Base-by-base conservation (phyloP, 2,888 invertebrate species). In the Marronus borbonicus region DNA sequence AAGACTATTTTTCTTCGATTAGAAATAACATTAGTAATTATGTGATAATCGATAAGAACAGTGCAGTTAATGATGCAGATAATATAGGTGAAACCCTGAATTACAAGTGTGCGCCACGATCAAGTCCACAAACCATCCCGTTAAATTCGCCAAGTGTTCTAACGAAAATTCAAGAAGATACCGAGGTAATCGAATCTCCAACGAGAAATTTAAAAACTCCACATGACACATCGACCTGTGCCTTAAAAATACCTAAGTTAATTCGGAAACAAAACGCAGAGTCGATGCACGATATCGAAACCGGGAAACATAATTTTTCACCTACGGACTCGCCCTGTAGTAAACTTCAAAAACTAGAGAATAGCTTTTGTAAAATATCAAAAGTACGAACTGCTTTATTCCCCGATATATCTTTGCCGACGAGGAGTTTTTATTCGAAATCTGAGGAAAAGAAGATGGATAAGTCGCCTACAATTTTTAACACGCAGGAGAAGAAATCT, bases 361-460 rank as follows among this genome's bases (percentile, higher is more conserved):
- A 31, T 60, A 74, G 80, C 1, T 28, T 65, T 24, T 65, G 78
- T 3, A 86, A 85, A 81, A 83, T 80, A 50, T 86, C 87, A 1
- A 88, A 87, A 84, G 88, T 88, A 1, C 83, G 88, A 24, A 88
- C 88, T 5, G 86, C 87, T 7, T 79, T 89, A 31, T 89, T 89
- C 82, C 85, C 86, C 7, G 85, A 91, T 83, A 89, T 91, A 20
- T 85, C 85, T 10, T 70, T 92, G 0, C 89, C 91, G 0, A 85
- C 91, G 0, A 91, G 91, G 84, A 90, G 90, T 0, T 92, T 92
- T 84, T 92, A 92, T 82, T 90, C 91, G 0, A 91, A 90, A 85
- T 85, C 85, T 36, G 83, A 81, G 14, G 52, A 74, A n/a, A 76
- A 52, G 10, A 66, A 62, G 58, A 36, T 52, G 7, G 76, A 79